Percentiles rank a stretch among this genome's conserved stretches.
Evolutionary conservation across 2,888 invertebrate genomes (phyloP).

Genomic region (Catocala fraxini): DNA sequence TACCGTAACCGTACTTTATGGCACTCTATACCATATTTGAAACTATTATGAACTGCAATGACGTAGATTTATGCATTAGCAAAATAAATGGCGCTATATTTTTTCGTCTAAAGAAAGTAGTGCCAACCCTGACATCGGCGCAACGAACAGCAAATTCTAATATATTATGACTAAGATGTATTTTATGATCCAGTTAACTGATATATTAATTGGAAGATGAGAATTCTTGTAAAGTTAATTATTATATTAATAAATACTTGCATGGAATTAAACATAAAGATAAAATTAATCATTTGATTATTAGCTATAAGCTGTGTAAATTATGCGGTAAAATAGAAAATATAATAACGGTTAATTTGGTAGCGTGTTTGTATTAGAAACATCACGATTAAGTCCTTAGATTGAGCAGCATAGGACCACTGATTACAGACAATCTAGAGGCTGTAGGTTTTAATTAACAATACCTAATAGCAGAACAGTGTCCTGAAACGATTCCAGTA

Average conservation of each 20-base stretch:
- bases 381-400: no score
- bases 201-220: slow-evolving; percentile 34
- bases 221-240: slow-evolving; percentile 6
- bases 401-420: no score
- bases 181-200: slow-evolving; percentile 26
- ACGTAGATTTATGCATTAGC: background rate
- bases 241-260: background rate
- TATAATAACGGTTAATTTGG: no score
- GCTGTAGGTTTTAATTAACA: no score
- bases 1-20: slow-evolving; percentile 29
- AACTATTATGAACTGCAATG: slow-evolving; percentile 14
- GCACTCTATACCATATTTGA: slow-evolving; percentile 11
- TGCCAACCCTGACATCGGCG: background rate
- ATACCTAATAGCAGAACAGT: no score
- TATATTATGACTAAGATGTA: background rate
- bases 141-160: slow-evolving; percentile 21
- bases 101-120: no score
- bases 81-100: no score
- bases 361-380: no score
- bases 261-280: background rate
- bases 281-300: background rate
- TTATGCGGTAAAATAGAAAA: no score
- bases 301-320: no score
- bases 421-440: no score
- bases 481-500: no score